These are phyloP conservation scores for Limnephilus lunatus DNA, from an alignment of 2,888 invertebrate species.

Conservation along the genomic window DNA sequence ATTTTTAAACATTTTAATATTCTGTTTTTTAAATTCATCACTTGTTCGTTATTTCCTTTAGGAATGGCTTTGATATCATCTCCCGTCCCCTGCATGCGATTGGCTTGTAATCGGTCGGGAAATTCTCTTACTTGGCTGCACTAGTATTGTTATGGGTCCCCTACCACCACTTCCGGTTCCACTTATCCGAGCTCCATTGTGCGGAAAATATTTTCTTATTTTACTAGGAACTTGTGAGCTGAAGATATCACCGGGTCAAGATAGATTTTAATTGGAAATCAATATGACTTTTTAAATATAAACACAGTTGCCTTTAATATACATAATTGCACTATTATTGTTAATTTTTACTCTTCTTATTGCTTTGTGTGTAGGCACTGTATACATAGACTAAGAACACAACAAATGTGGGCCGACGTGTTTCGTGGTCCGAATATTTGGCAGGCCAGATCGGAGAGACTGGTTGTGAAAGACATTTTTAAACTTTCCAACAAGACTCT, in stretches of 20 bases:
- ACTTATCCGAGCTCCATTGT: background rate
- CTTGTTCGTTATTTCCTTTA: background rate
- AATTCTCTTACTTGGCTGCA: background rate
- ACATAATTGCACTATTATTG: no score
- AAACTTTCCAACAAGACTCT: no score
- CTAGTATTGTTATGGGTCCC: background rate
- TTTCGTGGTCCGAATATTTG: no score
- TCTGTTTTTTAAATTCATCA: background rate
- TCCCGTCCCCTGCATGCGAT: background rate
- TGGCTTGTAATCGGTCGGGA: background rate
- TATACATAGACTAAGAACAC: no score
- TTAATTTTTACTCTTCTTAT: no score
- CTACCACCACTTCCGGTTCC: background rate
- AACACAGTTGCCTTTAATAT: no score
- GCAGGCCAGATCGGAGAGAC: no score
- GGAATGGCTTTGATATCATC: background rate
- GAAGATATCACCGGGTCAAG: background rate
- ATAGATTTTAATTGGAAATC: background rate
- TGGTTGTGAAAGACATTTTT: no score
- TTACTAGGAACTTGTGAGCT: background rate
- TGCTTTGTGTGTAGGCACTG: no score
- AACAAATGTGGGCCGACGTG: no score
- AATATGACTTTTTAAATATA: background rate
- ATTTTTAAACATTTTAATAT: background rate
- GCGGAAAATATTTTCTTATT: background rate